Percentiles rank a stretch among this genome's conserved stretches.
Conservation (phyloP, 2,888 invertebrate genomes). For the Disparrhopalites patrizii region DNA sequence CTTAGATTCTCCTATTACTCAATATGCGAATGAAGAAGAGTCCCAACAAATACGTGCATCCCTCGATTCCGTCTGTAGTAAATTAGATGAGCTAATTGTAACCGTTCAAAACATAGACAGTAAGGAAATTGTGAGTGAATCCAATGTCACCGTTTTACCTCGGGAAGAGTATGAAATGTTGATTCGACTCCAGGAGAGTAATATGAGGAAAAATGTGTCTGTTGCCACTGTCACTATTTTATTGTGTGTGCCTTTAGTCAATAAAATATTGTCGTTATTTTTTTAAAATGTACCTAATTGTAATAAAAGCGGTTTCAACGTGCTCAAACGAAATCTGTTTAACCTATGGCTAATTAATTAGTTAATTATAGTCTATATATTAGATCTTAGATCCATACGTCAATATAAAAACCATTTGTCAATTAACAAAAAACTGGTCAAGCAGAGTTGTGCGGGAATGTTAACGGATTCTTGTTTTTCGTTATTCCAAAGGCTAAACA, state of each 20-base stretch:
- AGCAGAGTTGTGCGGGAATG: too few relatives aligned
- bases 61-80: neutral
- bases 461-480: too few relatives aligned
- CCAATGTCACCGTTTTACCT: neutral
- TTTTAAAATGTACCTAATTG: too few relatives aligned
- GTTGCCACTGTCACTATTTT: constrained; percentile 8
- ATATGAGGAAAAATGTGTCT: neutral
- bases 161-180: neutral
- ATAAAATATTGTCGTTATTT: neutral
- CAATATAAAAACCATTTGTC: too few relatives aligned
- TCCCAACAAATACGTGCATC: neutral
- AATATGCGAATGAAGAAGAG: neutral
- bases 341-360: too few relatives aligned
- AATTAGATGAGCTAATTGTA: constrained; percentile 6
- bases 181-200: neutral
- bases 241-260: constrained; percentile 5
- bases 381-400: too few relatives aligned
- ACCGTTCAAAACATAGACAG: neutral
- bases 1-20: too few relatives aligned
- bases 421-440: too few relatives aligned
- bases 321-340: too few relatives aligned
- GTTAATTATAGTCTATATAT: too few relatives aligned
- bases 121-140: neutral
- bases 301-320: too few relatives aligned
- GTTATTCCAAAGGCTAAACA: too few relatives aligned